Percentiles rank a stretch among this genome's conserved stretches.
Evolutionary conservation across 2,113 vertebrate genomes (phyloP).

Genomic region (Labeo rohita): DNA sequence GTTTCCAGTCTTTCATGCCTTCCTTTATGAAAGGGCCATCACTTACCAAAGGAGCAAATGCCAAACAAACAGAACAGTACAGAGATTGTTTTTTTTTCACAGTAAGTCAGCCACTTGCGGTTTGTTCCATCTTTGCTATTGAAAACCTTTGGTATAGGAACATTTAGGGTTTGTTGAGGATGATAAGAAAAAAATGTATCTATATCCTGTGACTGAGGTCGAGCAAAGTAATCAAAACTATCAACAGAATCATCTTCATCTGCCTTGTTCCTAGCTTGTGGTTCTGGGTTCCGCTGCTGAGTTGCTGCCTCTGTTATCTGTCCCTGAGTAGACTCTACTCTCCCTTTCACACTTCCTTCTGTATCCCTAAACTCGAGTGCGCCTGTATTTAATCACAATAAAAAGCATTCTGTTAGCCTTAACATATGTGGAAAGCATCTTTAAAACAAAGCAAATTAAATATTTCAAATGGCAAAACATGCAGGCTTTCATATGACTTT

Average conservation of each 20-base stretch:
- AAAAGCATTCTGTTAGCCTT: slow-evolving; percentile 11
- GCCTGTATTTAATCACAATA: slow-evolving; percentile 22
- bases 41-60: neutral
- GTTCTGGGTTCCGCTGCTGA: neutral
- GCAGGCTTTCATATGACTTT: neutral
- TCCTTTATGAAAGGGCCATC: neutral
- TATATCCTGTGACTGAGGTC: slow-evolving; percentile 32
- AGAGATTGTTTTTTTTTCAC: neutral
- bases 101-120: neutral
- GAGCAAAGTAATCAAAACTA: slow-evolving; percentile 28
- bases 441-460: neutral
- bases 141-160: slow-evolving; percentile 45
- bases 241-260: slow-evolving; percentile 23
- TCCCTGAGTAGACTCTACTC: neutral
- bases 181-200: slow-evolving; percentile 11
- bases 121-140: slow-evolving; percentile 48
- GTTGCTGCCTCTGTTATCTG: neutral
- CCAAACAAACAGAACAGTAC: slow-evolving; percentile 13
- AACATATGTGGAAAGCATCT: slow-evolving; percentile 22
- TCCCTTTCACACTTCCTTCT: slow-evolving; percentile 30
- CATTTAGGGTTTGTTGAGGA: slow-evolving; percentile 36
- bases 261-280: slow-evolving; percentile 2
- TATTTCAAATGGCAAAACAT: neutral
- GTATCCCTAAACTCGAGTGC: slow-evolving; percentile 24
- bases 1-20: too few species aligned